Evolutionary conservation across 2,113 vertebrate genomes (phyloP).

Genomic region (Ginglymostoma cirratum): DNA sequence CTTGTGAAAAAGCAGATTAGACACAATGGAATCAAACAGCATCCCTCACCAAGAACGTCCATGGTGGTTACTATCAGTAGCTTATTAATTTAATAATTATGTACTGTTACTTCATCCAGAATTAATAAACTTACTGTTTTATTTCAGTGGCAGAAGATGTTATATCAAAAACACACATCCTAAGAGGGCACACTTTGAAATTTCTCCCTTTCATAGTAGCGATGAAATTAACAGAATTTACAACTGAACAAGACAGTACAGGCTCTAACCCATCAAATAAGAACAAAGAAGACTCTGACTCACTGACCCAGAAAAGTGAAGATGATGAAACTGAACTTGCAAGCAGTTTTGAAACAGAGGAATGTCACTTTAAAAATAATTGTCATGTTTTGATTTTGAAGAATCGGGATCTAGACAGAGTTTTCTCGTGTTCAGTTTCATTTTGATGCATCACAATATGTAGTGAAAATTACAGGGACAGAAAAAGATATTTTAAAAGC

Average conservation of each 20-base stretch:
- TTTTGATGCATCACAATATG: background rate
- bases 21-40: background rate
- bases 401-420: background rate
- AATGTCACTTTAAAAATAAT: background rate
- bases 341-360: background rate
- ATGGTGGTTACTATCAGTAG: background rate
- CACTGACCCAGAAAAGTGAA: background rate
- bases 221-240: background rate
- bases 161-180: background rate
- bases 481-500: background rate
- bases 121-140: background rate
- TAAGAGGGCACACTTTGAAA: background rate
- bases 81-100: background rate
- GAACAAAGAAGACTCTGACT: background rate
- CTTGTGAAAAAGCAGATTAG: background rate
- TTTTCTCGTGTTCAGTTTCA: background rate
- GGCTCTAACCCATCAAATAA: background rate
- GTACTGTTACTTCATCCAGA: background rate
- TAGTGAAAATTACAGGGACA: background rate
- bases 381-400: conserved; percentile 3
- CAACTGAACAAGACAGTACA: background rate
- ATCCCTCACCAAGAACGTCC: background rate
- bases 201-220: no score
- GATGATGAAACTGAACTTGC: background rate
- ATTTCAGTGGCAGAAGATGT: background rate